Conservation (phyloP, 2,888 invertebrate genomes). For the Leptinotarsa rubiginosa region DNA sequence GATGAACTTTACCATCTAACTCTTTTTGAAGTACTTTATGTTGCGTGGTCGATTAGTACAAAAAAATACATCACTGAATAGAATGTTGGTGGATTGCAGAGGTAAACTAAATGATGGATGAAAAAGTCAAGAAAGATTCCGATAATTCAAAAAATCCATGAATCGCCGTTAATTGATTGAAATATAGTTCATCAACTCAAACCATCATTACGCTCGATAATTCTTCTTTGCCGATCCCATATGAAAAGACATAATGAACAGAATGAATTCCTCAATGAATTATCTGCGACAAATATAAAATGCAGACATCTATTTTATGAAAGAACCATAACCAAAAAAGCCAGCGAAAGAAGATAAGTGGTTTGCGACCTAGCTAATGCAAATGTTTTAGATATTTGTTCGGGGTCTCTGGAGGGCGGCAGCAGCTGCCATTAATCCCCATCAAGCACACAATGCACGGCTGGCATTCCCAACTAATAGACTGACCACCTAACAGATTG, state of each 20-base stretch:
- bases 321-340: slow-evolving; percentile 24
- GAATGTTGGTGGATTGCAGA: no score
- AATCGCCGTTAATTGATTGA: neutral
- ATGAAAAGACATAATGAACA: neutral
- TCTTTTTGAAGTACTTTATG: no score
- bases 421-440: slow-evolving; percentile 60
- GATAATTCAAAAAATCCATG: neutral
- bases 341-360: slow-evolving; percentile 41
- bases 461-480: slow-evolving; percentile 65
- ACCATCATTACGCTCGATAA: neutral
- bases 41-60: no score
- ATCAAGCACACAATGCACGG: slow-evolving; percentile 62
- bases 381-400: slow-evolving; percentile 62
- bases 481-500: slow-evolving; percentile 64
- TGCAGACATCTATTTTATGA: slow-evolving; percentile 12
- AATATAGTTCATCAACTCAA: neutral
- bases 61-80: no score
- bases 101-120: no score
- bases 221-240: neutral
- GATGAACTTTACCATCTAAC: no score
- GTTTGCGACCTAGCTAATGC: slow-evolving; percentile 53
- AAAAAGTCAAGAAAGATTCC: neutral
- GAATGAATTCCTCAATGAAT: neutral
- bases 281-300: slow-evolving; percentile 7
- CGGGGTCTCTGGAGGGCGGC: slow-evolving; percentile 56